phyloP scores from a whole-genome alignment of 2,113 vertebrate genomes.

The Monopterus albus region DNA sequence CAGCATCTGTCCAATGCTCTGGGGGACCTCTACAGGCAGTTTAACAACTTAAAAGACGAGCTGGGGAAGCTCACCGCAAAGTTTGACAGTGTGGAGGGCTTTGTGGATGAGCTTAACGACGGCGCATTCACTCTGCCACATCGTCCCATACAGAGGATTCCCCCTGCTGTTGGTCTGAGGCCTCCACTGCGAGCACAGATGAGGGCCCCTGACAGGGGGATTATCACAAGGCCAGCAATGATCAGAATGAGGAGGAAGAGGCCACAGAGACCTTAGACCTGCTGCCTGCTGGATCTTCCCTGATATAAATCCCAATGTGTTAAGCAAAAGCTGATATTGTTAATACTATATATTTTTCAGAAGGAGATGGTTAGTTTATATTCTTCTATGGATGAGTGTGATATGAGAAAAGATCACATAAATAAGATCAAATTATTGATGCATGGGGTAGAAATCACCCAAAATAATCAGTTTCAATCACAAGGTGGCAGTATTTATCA shows the following conservation, averaged over 20 bases:
- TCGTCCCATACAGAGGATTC: constrained; percentile 25
- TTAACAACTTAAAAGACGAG: constrained; percentile 85
- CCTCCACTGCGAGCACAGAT: constrained; percentile 23
- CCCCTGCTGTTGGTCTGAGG: constrained; percentile 37
- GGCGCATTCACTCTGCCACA: constrained; percentile 46
- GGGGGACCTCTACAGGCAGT: constrained; percentile 86
- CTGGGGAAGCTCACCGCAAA: constrained; percentile 81
- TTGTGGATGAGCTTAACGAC: constrained; percentile 82
- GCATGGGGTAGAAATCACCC: not conserved
- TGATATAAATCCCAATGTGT: not conserved
- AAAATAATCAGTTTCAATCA: constrained; percentile 26
- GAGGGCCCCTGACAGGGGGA: constrained; percentile 19
- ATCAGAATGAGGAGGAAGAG: constrained; percentile 55
- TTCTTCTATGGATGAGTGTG: not conserved
- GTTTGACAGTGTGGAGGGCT: constrained; percentile 83
- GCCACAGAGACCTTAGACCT: constrained; percentile 39
- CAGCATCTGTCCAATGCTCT: constrained; percentile 85
- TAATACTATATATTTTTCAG: constrained; percentile 22
- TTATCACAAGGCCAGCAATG: constrained; percentile 5
- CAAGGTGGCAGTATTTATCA: constrained; percentile 53
- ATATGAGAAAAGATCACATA: not conserved
- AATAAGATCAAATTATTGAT: not conserved
- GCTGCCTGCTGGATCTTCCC: not conserved
- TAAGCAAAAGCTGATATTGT: not conserved
- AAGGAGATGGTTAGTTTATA: not conserved